phyloP scores from a whole-genome alignment of 1,140 invertebrate species.

The Musca vetustissima region DNA sequence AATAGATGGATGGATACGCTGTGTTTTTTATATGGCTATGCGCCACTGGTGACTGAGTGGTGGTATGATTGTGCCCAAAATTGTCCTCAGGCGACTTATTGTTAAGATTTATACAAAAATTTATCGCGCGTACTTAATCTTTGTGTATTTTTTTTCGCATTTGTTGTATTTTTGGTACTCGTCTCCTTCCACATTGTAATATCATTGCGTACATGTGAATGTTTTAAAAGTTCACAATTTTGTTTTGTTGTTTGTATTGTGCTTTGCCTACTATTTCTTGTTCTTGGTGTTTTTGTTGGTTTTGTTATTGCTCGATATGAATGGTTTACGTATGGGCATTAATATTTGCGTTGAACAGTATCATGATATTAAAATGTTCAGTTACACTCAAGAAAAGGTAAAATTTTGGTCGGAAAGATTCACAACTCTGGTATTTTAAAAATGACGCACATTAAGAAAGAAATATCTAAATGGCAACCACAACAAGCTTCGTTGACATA shows the following conservation, averaged over 20 bases:
- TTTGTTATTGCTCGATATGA: background rate
- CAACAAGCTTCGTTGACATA: too few species aligned
- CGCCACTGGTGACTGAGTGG: background rate
- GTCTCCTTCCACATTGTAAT: background rate
- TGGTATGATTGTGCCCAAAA: slow-evolving; percentile 20
- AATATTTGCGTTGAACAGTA: too few species aligned
- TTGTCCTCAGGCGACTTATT: slow-evolving; percentile 29
- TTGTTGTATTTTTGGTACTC: background rate
- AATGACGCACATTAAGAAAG: too few species aligned
- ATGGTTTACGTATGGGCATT: too few species aligned
- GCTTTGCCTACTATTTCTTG: background rate
- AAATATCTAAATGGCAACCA: too few species aligned
- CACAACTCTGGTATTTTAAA: too few species aligned
- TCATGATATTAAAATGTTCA: too few species aligned
- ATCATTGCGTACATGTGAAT: slow-evolving; percentile 7
- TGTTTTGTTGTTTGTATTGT: background rate
- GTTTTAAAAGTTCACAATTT: background rate
- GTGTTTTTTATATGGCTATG: too few species aligned
- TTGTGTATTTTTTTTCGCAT: slow-evolving; percentile 14
- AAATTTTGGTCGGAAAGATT: too few species aligned
- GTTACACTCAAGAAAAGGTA: too few species aligned
- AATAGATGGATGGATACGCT: too few species aligned
- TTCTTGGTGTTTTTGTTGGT: background rate
- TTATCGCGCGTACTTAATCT: slow-evolving; percentile 30
- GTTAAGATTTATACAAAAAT: slow-evolving; percentile 30